Evolutionary conservation across 2,888 invertebrate species (phyloP).

Genomic region (Chrysodeixis includens): DNA sequence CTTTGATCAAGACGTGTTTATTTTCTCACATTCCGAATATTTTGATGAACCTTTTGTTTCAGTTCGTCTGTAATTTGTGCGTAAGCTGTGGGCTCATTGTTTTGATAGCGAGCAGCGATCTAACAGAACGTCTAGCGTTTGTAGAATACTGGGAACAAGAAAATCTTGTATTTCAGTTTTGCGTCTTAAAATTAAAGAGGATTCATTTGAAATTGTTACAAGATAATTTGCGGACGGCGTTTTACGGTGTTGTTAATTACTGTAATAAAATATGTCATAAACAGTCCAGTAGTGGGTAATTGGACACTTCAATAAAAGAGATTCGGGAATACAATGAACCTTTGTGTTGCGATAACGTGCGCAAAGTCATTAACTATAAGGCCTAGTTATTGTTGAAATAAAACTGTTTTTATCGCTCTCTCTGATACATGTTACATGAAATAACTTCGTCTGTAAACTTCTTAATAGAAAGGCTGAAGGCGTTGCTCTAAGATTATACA

Average conservation of each 20-base stretch:
- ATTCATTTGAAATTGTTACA: conserved; percentile 4
- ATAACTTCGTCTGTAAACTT: neutral
- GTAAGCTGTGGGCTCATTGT: conserved; percentile 34
- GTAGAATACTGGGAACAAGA: conserved; percentile 26
- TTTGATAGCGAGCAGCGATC: conserved; percentile 21
- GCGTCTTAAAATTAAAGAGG: neutral
- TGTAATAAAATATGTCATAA: conserved; percentile 51
- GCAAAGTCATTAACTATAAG: conserved; percentile 35
- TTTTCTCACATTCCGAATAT: conserved; percentile 68
- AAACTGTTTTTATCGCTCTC: conserved; percentile 27
- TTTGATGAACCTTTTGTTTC: conserved; percentile 40
- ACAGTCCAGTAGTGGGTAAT: conserved; percentile 39
- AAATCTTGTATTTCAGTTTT: neutral
- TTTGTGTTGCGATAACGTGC: conserved; percentile 43
- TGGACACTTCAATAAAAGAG: conserved; percentile 44
- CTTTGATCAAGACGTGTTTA: conserved; percentile 71
- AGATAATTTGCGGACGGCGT: conserved; percentile 10
- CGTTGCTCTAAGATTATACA: neutral
- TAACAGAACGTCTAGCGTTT: conserved; percentile 42
- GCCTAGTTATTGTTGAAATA: conserved; percentile 28
- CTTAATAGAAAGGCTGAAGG: neutral
- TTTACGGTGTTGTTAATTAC: conserved; percentile 29
- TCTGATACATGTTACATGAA: conserved; percentile 2
- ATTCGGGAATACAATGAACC: conserved; percentile 35
- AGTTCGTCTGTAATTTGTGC: conserved; percentile 35